A percentile compares a stretch with the other conserved stretches of the same genome.
Conservation (phyloP, 2,888 invertebrate species). For the Syrphus vitripennis region DNA sequence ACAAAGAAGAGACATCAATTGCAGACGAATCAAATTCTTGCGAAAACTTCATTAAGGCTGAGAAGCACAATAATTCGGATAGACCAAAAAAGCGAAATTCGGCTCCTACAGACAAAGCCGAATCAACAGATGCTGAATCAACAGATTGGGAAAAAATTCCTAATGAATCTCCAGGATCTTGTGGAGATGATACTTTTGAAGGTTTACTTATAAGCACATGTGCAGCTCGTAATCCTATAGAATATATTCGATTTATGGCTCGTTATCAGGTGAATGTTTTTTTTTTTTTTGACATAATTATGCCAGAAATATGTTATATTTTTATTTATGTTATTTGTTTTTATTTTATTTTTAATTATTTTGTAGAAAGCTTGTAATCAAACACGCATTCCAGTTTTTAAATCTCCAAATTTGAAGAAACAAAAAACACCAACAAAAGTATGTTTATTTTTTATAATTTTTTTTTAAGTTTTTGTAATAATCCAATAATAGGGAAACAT, state of each 20-base stretch:
- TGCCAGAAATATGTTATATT: constrained; percentile 18
- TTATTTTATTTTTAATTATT: constrained; percentile 71
- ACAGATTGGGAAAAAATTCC: constrained; percentile 65
- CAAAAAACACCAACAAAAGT: constrained; percentile 74
- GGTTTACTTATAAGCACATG: constrained; percentile 78
- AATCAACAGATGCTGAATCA: constrained; percentile 39
- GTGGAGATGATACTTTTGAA: constrained; percentile 76
- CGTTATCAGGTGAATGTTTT: constrained; percentile 77
- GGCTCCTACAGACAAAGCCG: constrained; percentile 46
- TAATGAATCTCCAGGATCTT: constrained; percentile 7
- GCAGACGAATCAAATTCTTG: constrained; percentile 42
- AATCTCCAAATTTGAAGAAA: constrained; percentile 59
- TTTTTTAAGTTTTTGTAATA: background rate
- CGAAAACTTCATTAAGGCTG: constrained; percentile 20
- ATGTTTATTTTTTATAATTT: constrained; percentile 72
- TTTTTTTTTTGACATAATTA: constrained; percentile 40
- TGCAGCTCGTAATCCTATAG: constrained; percentile 77
- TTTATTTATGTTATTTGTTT: constrained; percentile 65
- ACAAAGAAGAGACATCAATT: constrained; percentile 42
- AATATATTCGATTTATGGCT: constrained; percentile 80
- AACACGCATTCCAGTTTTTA: constrained; percentile 77
- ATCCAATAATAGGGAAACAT: too few relatives aligned
- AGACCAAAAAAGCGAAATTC: constrained; percentile 48
- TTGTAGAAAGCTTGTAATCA: constrained; percentile 79
- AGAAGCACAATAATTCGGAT: constrained; percentile 36